Conservation (phyloP, 2,797 vertebrate genomes). For the Nyctalus aviator region DNA sequence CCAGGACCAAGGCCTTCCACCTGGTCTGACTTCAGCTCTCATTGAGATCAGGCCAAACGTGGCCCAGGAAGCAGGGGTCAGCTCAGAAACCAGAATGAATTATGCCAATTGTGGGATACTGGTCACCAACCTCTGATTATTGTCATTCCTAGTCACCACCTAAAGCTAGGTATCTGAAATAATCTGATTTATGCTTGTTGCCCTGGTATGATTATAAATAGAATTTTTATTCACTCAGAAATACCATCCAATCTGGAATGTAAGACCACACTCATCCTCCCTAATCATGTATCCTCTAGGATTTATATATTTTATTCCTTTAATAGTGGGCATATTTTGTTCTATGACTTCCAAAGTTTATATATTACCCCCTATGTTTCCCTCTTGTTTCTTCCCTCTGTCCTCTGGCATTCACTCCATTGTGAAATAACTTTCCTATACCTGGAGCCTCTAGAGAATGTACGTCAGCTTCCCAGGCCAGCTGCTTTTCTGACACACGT, state of each 20-base stretch:
- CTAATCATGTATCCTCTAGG: neutral
- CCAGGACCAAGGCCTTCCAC: neutral
- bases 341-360: neutral
- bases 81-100: neutral
- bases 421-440: neutral
- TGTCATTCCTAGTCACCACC: neutral
- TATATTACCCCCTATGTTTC: too few relatives aligned
- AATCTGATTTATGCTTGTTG: neutral
- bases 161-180: neutral
- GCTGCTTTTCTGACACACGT: too few relatives aligned
- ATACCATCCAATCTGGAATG: neutral
- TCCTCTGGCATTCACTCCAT: neutral
- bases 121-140: neutral
- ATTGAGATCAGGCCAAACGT: neutral
- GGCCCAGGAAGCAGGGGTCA: neutral
- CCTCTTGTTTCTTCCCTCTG: neutral
- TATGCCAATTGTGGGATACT: neutral
- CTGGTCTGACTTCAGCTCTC: neutral
- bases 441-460: neutral
- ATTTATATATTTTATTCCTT: neutral
- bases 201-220: neutral
- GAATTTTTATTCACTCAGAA: neutral
- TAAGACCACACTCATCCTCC: neutral
- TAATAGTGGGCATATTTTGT: neutral
- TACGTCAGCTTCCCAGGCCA: neutral